Percentiles rank a stretch among this genome's conserved stretches.
These are phyloP conservation scores for Drosophila fungiperda DNA, from an alignment of 2,888 invertebrate species.

Conservation along the genomic window DNA sequence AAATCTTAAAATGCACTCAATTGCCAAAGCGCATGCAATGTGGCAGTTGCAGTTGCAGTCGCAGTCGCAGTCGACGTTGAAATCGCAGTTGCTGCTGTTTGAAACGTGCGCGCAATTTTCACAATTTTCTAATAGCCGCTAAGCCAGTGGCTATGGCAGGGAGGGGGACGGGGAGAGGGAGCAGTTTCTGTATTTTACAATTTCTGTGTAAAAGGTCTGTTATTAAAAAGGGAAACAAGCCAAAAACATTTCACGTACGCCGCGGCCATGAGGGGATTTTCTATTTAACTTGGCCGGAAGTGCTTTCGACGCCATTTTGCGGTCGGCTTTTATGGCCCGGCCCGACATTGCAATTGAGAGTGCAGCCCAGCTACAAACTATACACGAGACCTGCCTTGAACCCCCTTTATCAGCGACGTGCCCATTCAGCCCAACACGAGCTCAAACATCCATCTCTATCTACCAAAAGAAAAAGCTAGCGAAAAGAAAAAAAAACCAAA, in stretches of 20 bases:
- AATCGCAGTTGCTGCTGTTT: conserved; percentile 16
- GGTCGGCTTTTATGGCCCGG: conserved; percentile 61
- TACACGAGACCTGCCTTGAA: conserved; percentile 36
- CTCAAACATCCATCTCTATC: conserved; percentile 50
- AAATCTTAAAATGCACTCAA: conserved; percentile 78
- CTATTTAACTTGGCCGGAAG: conserved; percentile 65
- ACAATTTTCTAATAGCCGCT: conserved; percentile 78
- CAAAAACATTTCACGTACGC: conserved; percentile 70
- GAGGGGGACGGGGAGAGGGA: not conserved
- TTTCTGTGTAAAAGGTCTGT: conserved; percentile 28
- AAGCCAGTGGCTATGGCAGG: conserved; percentile 36
- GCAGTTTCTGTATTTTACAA: conserved; percentile 4
- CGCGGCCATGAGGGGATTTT: conserved; percentile 47
- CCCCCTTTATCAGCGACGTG: conserved; percentile 65
- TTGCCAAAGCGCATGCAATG: conserved; percentile 70
- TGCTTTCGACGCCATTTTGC: conserved; percentile 78
- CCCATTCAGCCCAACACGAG: conserved; percentile 62
- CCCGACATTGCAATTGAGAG: conserved; percentile 59
- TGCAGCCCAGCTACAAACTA: conserved; percentile 38
- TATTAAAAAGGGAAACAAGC: conserved; percentile 59
- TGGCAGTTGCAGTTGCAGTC: conserved; percentile 7
- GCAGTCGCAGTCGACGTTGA: conserved; percentile 9
- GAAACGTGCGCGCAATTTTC: conserved; percentile 79
- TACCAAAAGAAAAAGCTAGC: not conserved
- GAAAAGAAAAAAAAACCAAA: not conserved